phyloP scores from a whole-genome alignment of 2,113 vertebrate genomes.

The Ursus arctos region DNA sequence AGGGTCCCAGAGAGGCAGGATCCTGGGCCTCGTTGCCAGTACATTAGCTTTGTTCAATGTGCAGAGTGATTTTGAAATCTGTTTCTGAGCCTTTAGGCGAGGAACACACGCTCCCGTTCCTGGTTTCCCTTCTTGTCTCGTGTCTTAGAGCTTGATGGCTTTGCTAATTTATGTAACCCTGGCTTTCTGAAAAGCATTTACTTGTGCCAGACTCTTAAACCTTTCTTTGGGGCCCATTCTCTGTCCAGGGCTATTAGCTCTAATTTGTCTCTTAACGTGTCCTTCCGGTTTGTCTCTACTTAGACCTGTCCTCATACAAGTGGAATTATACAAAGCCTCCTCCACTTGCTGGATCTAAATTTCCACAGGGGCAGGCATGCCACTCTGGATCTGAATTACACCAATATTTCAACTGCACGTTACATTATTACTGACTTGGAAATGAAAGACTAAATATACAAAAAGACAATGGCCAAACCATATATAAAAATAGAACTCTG shows the following conservation, averaged over 20 bases:
- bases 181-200: background rate
- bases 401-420: background rate
- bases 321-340: background rate
- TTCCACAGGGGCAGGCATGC: background rate
- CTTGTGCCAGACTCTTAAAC: background rate
- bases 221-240: background rate
- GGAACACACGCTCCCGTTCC: accelerated
- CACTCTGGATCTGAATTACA: background rate
- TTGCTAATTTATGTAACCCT: background rate
- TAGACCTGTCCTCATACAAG: background rate
- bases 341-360: background rate
- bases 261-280: background rate
- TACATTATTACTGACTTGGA: background rate
- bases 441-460: background rate
- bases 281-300: background rate
- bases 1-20: background rate
- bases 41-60: background rate
- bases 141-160: background rate
- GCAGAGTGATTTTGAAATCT: background rate
- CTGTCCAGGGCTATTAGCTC: background rate
- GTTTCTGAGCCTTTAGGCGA: background rate
- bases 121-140: background rate
- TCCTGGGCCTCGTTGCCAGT: background rate
- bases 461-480: background rate
- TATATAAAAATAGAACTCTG: background rate